These are phyloP conservation scores for Pangasianodon gigas DNA, from an alignment of 2,113 vertebrate genomes.

Conservation along the genomic window DNA sequence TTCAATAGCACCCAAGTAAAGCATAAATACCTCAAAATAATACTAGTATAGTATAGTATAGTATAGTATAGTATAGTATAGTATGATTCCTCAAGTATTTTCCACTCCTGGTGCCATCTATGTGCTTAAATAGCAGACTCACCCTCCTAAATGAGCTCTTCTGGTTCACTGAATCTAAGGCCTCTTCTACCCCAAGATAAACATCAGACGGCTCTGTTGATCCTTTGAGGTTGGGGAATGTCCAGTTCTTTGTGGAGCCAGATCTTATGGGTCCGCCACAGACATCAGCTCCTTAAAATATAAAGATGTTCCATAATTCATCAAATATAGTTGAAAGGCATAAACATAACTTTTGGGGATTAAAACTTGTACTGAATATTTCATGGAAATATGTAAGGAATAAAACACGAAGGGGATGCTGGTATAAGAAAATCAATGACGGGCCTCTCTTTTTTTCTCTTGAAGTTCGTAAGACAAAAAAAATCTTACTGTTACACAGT, in stretches of 20 bases:
- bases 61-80: background rate
- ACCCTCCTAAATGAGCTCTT: constrained; percentile 56
- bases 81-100: background rate
- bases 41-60: background rate
- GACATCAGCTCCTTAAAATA: constrained; percentile 43
- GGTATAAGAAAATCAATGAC: background rate
- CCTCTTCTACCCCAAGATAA: constrained; percentile 49
- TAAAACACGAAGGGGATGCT: background rate
- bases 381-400: background rate
- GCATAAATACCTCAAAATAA: background rate
- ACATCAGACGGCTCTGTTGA: constrained; percentile 48
- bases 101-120: background rate
- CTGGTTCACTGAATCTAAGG: constrained; percentile 47
- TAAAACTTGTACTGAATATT: background rate
- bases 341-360: too few species aligned
- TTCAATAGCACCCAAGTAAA: background rate
- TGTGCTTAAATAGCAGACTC: constrained; percentile 18
- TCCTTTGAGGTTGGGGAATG: constrained; percentile 56
- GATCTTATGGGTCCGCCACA: constrained; percentile 48
- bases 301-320: background rate
- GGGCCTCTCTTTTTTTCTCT: background rate
- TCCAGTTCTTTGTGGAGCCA: constrained; percentile 51
- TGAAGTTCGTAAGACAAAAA: background rate
- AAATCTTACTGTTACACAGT: background rate
- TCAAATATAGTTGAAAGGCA: background rate